Percentiles rank a stretch among this genome's conserved stretches.
phyloP scores from a whole-genome alignment of 2,113 vertebrate species.

The Scomber japonicus region DNA sequence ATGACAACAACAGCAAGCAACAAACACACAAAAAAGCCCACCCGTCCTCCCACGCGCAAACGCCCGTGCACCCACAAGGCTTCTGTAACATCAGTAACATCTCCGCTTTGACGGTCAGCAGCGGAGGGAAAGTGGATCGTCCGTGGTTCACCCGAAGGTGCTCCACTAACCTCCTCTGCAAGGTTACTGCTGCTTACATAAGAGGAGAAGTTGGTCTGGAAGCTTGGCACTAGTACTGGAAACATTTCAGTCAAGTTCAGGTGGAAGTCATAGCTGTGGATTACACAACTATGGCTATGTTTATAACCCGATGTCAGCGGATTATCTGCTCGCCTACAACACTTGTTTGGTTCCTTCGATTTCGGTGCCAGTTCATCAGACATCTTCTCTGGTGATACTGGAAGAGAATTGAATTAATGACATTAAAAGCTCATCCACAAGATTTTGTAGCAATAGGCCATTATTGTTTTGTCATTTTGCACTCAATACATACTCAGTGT shows the following conservation, averaged over 20 bases:
- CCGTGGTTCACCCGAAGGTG: conserved; percentile 41
- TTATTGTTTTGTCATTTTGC: background rate
- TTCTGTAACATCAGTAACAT: conserved; percentile 21
- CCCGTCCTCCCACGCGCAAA: conserved; percentile 17
- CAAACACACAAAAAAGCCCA: conserved; percentile 10
- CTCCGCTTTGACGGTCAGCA: conserved; percentile 43
- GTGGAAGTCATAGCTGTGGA: conserved; percentile 27
- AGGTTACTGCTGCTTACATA: conserved; percentile 47
- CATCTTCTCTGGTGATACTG: background rate
- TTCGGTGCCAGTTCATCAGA: background rate
- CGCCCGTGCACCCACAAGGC: background rate
- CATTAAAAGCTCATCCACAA: background rate
- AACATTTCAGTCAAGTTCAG: conserved; percentile 44
- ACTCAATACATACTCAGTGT: background rate
- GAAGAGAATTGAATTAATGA: background rate
- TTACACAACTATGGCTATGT: conserved; percentile 45
- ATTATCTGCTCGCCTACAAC: conserved; percentile 10
- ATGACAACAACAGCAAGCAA: conserved; percentile 1
- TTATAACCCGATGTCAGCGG: conserved; percentile 12
- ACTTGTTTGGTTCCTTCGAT: background rate
- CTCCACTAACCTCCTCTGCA: conserved; percentile 43
- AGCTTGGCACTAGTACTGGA: conserved; percentile 43
- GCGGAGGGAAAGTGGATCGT: background rate
- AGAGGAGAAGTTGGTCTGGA: conserved; percentile 18
- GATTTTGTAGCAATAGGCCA: background rate